Percentiles rank a stretch among this genome's conserved stretches.
Conservation (phyloP, 2,113 vertebrate species). For the Orcinus orca region DNA sequence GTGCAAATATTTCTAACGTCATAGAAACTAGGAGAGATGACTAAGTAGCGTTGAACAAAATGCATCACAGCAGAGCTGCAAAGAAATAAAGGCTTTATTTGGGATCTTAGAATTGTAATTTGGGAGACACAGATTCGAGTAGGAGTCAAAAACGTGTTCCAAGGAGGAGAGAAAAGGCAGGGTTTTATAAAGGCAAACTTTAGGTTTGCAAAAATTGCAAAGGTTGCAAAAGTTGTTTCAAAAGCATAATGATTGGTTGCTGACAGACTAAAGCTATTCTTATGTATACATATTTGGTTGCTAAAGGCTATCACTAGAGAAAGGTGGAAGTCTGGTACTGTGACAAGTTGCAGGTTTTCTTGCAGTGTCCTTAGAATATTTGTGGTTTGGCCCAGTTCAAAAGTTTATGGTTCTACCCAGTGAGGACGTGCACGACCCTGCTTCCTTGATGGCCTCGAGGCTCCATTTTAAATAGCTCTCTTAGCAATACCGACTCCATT, state of each 20-base stretch:
- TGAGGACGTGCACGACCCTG: not conserved
- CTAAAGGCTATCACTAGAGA: not conserved
- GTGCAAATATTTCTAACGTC: not conserved
- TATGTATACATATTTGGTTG: not conserved
- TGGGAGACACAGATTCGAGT: not conserved
- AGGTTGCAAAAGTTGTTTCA: not conserved
- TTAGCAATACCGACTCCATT: not conserved
- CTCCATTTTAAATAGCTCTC: not conserved
- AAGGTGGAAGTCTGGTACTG: not conserved
- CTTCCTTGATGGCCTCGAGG: not conserved
- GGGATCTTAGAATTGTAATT: not conserved
- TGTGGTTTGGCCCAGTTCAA: not conserved
- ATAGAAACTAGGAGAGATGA: not conserved
- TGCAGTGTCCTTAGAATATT: not conserved
- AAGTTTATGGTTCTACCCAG: not conserved
- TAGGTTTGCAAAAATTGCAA: not conserved
- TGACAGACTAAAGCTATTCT: not conserved
- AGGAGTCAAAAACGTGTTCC: not conserved
- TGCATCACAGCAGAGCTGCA: not conserved
- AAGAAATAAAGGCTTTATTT: not conserved
- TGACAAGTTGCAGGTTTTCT: not conserved
- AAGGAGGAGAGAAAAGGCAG: not conserved
- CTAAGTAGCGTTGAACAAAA: not conserved
- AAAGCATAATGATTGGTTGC: not conserved
- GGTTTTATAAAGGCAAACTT: not conserved